These are phyloP conservation scores for Erpetoichthys calabaricus DNA, from an alignment of 2,797 vertebrate genomes.

Conservation along the genomic window DNA sequence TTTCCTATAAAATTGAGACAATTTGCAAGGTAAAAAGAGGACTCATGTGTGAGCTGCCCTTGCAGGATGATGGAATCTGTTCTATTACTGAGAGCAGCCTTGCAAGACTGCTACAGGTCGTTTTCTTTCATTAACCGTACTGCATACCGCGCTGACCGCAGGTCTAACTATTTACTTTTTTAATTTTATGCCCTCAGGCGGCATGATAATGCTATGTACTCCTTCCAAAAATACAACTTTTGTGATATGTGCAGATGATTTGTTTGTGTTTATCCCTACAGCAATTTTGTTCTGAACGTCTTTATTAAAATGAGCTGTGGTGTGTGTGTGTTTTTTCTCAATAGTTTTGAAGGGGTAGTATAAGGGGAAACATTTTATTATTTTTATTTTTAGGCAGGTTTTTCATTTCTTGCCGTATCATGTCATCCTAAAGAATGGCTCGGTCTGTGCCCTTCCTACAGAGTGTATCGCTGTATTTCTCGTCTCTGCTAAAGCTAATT, in stretches of 20 bases:
- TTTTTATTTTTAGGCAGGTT: not conserved
- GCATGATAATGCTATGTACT: constrained; percentile 47
- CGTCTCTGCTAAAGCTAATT: too few species aligned
- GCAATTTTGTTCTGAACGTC: constrained; percentile 29
- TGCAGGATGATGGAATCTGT: constrained; percentile 19
- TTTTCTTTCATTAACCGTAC: constrained; percentile 51
- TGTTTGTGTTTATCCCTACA: constrained; percentile 53
- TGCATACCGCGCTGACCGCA: constrained; percentile 63
- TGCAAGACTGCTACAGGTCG: constrained; percentile 66
- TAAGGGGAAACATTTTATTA: not conserved
- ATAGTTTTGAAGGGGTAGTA: not conserved
- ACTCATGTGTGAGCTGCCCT: constrained; percentile 33
- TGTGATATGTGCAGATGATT: constrained; percentile 38
- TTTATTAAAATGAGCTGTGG: not conserved
- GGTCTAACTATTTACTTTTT: constrained; percentile 56
- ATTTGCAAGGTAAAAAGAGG: constrained; percentile 18
- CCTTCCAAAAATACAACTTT: constrained; percentile 39
- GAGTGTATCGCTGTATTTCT: too few species aligned
- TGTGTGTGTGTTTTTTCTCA: too few species aligned
- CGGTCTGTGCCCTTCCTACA: too few species aligned
- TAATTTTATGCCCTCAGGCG: constrained; percentile 52
- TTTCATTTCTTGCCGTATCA: not conserved
- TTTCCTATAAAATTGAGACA: not conserved
- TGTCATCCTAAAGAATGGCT: not conserved
- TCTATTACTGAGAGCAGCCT: constrained; percentile 51